Base-by-base conservation (phyloP, 2,113 vertebrate genomes). In the Trogon melanurus region DNA sequence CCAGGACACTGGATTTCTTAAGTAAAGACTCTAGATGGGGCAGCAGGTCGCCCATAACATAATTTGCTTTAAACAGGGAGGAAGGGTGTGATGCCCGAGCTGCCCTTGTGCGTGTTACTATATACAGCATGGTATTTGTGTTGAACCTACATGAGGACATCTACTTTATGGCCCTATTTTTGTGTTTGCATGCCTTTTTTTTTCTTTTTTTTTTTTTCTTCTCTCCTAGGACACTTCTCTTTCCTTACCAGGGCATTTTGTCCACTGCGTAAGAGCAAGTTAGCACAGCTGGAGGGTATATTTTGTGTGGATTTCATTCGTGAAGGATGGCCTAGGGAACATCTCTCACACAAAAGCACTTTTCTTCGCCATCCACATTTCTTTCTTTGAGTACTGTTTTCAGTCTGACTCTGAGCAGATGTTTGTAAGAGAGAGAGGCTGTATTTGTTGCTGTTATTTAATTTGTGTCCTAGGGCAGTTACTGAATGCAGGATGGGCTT, bases 391-490 rank as follows among this genome's bases (percentile, higher is more conserved):
- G 65, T 38, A 10, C 70, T 69, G 30, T 85, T 91, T 93, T 85
- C 67, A 79, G 66, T 72, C n/a, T 32, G 74, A 23, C 58, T 54
- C 64, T 32, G 83, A 92, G 89, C 93, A 94, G 95, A 93, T 97
- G 86, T 92, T 84, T 81, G 7, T 86, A 18, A 88, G 82, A 36
- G 69, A 86, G 64, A 80, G 45, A 80, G 45, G 50, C 61, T 66
- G 2, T 75, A 32, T 93, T 91, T 93, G 81, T 88, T 58, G 16
- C 66, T 89, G 80, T 76, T 91, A 85, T 11, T 96, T 94, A 86
- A 93, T 96, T 93, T 92, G 66, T 18, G 3, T 93, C 93, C 91
- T 91, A 34, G 50, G 83, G 94, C 87, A 72, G 44, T 96, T 78
- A 62, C 36, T 16, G 34, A 70, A 65, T 51, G 34, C 70, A 72